These are phyloP conservation scores for Diorhabda elongata DNA, from an alignment of 1,140 invertebrate species.

Conservation along the genomic window DNA sequence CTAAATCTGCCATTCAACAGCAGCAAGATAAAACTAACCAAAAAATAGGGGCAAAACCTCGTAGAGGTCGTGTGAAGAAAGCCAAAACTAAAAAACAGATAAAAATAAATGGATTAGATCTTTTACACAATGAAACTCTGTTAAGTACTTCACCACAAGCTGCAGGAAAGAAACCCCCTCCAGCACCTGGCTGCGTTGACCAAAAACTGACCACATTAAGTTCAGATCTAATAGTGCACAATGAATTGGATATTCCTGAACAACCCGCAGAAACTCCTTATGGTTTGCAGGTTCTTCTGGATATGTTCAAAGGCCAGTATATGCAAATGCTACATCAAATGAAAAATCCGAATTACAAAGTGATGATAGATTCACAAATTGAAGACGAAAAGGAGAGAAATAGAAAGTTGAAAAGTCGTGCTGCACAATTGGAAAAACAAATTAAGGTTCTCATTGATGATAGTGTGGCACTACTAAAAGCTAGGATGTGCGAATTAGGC, in stretches of 20 bases:
- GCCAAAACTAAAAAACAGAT: constrained; percentile 60
- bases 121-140: constrained; percentile 85
- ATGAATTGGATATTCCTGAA: constrained; percentile 74
- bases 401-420: constrained; percentile 70
- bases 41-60: constrained; percentile 45
- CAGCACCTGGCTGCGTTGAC: constrained; percentile 84
- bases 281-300: constrained; percentile 78
- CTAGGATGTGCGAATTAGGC: constrained; percentile 85
- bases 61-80: constrained; percentile 52
- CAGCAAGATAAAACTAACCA: constrained; percentile 30
- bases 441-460: constrained; percentile 87
- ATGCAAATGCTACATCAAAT: constrained; percentile 76
- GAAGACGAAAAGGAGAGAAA: constrained; percentile 80
- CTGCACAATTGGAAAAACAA: constrained; percentile 84
- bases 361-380: constrained; percentile 71
- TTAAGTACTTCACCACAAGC: constrained; percentile 73
- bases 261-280: constrained; percentile 77
- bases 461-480: constrained; percentile 83
- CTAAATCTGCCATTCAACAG: constrained; percentile 41
- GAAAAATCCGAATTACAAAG: constrained; percentile 70
- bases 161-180: constrained; percentile 65
- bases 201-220: constrained; percentile 78
- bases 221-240: constrained; percentile 60
- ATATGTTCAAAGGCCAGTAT: constrained; percentile 79
- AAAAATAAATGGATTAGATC: constrained; percentile 79